Evolutionary conservation across 2,888 invertebrate species (phyloP).

Genomic region (Orthosia cruda): DNA sequence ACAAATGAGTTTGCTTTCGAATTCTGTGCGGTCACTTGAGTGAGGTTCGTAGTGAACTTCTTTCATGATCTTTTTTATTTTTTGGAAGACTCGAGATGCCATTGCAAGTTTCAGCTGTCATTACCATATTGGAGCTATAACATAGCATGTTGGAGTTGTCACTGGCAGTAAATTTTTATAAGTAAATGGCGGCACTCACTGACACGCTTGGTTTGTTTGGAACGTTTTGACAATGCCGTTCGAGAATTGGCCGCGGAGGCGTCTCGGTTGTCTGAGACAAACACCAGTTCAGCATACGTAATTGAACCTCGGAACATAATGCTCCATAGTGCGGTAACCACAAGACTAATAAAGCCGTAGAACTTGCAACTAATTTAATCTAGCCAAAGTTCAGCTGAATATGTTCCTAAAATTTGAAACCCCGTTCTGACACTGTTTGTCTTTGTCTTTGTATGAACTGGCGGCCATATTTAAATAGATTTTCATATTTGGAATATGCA

Average conservation of each 20-base stretch:
- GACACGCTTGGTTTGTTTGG: neutral
- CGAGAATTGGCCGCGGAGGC: neutral
- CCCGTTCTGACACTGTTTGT: conserved; percentile 25
- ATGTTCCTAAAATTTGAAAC: conserved; percentile 24
- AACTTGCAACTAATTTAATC: conserved; percentile 58
- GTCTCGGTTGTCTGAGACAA: no score
- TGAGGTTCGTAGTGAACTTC: no score
- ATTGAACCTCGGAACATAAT: conserved; percentile 22
- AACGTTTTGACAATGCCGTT: neutral
- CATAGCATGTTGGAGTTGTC: neutral
- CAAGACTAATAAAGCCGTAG: conserved; percentile 41
- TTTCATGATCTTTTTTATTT: no score
- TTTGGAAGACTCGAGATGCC: no score
- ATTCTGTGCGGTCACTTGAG: no score
- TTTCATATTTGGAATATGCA: neutral
- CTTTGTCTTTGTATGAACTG: conserved; percentile 2
- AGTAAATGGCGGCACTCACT: neutral
- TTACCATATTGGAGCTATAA: no score
- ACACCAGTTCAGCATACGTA: conserved; percentile 1
- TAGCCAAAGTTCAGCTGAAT: conserved; percentile 39
- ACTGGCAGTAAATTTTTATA: neutral
- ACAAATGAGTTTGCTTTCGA: no score
- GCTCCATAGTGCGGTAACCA: conserved; percentile 10
- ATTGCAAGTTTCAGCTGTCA: neutral
- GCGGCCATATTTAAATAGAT: conserved; percentile 7